phyloP scores from a whole-genome alignment of 2,888 invertebrate species.

The Hydriomena furcata region DNA sequence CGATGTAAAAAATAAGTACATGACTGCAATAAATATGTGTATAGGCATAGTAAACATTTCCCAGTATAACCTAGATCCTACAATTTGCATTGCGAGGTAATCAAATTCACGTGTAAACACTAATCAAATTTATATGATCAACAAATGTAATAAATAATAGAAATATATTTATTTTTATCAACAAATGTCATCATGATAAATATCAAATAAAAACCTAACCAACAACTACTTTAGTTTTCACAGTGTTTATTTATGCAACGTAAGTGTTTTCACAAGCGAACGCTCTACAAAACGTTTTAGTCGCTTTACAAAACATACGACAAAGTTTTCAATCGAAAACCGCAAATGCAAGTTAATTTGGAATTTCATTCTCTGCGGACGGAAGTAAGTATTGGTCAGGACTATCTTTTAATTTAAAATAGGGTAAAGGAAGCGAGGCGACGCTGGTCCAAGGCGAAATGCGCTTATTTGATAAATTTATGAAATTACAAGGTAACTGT shows the following conservation, averaged over 20 bases:
- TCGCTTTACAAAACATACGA: conserved; percentile 32
- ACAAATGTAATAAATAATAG: too few relatives aligned
- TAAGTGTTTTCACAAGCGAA: conserved; percentile 10
- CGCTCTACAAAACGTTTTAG: conserved; percentile 24
- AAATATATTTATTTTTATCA: too few relatives aligned
- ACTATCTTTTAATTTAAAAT: conserved; percentile 68
- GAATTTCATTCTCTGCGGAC: conserved; percentile 43
- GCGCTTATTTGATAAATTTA: not conserved
- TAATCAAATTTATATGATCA: too few relatives aligned
- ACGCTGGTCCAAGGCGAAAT: conserved; percentile 2
- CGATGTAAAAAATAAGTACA: too few relatives aligned
- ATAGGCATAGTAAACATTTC: too few relatives aligned
- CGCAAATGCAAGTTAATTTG: conserved; percentile 48
- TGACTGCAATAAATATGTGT: too few relatives aligned
- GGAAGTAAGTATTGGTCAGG: conserved; percentile 59
- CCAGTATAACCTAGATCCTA: too few relatives aligned
- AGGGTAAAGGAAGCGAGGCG: conserved; percentile 48
- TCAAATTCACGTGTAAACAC: too few relatives aligned
- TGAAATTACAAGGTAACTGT: too few relatives aligned
- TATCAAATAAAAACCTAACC: not conserved
- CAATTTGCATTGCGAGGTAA: too few relatives aligned
- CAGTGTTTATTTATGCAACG: conserved; percentile 9
- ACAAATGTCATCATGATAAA: too few relatives aligned
- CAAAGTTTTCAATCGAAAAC: conserved; percentile 39
- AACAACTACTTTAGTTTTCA: conserved; percentile 4